Percentiles rank a stretch among this genome's conserved stretches.
phyloP scores from a whole-genome alignment of 2,113 vertebrate genomes.

The Planiliza haematocheilus region DNA sequence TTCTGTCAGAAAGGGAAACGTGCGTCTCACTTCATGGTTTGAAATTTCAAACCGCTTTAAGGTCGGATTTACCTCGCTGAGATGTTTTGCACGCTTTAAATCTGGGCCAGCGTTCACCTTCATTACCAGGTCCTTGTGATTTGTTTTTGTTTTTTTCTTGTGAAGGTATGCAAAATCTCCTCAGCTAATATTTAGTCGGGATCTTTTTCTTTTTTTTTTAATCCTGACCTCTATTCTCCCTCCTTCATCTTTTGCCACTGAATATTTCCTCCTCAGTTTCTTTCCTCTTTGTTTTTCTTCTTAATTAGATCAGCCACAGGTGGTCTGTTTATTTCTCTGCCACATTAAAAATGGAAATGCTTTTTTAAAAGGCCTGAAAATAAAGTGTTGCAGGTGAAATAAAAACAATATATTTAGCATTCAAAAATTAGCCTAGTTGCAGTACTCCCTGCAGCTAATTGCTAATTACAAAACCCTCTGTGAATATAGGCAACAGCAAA shows the following conservation, averaged over 20 bases:
- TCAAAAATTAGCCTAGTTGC: conserved; percentile 40
- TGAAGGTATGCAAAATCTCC: conserved; percentile 39
- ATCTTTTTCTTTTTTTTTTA: background rate
- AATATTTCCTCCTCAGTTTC: conserved; percentile 4
- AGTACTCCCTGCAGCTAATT: conserved; percentile 12
- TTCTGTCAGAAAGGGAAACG: background rate
- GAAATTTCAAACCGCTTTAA: conserved; percentile 25
- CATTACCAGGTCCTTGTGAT: conserved; percentile 35
- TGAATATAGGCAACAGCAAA: conserved; percentile 7
- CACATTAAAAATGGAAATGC: conserved; percentile 25
- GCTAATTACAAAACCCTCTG: conserved; percentile 17
- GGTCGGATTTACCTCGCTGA: conserved; percentile 35
- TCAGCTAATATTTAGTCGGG: conserved; percentile 11
- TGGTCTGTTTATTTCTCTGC: conserved; percentile 38
- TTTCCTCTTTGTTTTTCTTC: background rate
- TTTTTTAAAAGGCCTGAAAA: conserved; percentile 9
- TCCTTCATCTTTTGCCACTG: conserved; percentile 6
- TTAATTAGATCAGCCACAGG: conserved; percentile 52
- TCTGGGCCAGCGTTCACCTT: conserved; percentile 67
- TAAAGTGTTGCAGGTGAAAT: conserved; percentile 30
- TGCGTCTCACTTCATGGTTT: conserved; percentile 11
- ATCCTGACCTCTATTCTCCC: conserved; percentile 16
- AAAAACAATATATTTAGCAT: conserved; percentile 11
- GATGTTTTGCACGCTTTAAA: conserved; percentile 34
- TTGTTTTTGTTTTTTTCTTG: conserved; percentile 1